phyloP scores from a whole-genome alignment of 2,888 invertebrate species.

The Apamea epomidion region DNA sequence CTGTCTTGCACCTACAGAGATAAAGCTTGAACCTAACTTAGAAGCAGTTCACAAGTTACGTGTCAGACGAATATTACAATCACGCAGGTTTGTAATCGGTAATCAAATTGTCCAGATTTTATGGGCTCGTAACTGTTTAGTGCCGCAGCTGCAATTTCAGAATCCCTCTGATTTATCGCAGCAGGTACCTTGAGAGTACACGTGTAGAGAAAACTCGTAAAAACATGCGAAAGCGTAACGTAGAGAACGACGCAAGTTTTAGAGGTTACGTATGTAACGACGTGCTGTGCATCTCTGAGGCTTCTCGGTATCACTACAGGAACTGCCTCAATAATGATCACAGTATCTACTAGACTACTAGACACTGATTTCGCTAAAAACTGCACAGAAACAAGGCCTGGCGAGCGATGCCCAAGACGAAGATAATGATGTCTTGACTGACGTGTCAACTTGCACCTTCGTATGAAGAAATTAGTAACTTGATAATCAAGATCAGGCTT shows the following conservation, averaged over 20 bases:
- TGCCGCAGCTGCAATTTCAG: constrained; percentile 33
- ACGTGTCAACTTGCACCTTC: not conserved
- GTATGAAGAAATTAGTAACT: not conserved
- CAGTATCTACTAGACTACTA: not conserved
- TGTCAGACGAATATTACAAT: constrained; percentile 1
- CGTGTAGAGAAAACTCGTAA: constrained; percentile 45
- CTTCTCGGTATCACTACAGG: not conserved
- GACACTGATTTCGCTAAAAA: too few relatives aligned
- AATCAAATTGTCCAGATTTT: constrained; percentile 34
- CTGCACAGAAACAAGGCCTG: not conserved
- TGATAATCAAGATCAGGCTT: constrained; percentile 14
- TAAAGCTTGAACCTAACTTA: not conserved
- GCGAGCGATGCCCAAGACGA: too few relatives aligned
- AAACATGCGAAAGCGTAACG: constrained; percentile 24
- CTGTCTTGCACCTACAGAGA: not conserved
- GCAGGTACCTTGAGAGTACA: constrained; percentile 44
- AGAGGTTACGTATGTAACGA: not conserved
- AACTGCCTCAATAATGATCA: not conserved
- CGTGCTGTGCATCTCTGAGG: not conserved
- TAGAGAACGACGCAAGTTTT: constrained; percentile 17
- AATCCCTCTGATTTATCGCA: constrained; percentile 36
- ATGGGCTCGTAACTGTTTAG: constrained; percentile 44
- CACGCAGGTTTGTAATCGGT: constrained; percentile 2
- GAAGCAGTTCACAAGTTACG: not conserved
- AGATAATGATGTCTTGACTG: not conserved